phyloP scores from a whole-genome alignment of 1,140 invertebrate species.

The Centruroides sculpturatus region DNA sequence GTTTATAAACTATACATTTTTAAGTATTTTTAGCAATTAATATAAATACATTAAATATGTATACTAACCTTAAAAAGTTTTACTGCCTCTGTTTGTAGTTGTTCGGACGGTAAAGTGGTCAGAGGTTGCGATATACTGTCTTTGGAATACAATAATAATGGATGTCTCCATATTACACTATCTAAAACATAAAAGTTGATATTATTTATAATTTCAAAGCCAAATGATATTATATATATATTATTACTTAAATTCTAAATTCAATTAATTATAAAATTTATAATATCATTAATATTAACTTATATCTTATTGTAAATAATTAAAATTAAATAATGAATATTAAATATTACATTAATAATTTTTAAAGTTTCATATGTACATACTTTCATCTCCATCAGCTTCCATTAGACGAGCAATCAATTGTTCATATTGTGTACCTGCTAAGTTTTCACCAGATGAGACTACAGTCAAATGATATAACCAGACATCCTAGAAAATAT shows the following conservation, averaged over 20 bases:
- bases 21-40: neutral
- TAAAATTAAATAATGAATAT: no score
- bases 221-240: no score
- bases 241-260: no score
- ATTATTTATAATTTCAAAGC: no score
- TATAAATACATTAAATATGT: no score
- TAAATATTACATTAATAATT: no score
- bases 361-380: conserved; percentile 34
- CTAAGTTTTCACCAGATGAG: conserved; percentile 72
- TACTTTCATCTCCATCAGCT: conserved; percentile 81
- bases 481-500: conserved; percentile 59
- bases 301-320: no score
- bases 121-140: conserved; percentile 69
- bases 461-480: conserved; percentile 87
- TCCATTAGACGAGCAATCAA: conserved; percentile 88
- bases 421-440: conserved; percentile 88
- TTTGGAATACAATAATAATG: conserved; percentile 74
- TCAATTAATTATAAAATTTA: no score
- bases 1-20: neutral
- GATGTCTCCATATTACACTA: conserved; percentile 87
- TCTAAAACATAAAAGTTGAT: conserved; percentile 34
- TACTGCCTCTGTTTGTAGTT: conserved; percentile 72
- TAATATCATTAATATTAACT: no score
- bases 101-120: conserved; percentile 69
- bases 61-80: conserved; percentile 76